These are phyloP conservation scores for Amphibalanus amphitrite DNA, from an alignment of 1,140 invertebrate genomes.

Conservation along the genomic window DNA sequence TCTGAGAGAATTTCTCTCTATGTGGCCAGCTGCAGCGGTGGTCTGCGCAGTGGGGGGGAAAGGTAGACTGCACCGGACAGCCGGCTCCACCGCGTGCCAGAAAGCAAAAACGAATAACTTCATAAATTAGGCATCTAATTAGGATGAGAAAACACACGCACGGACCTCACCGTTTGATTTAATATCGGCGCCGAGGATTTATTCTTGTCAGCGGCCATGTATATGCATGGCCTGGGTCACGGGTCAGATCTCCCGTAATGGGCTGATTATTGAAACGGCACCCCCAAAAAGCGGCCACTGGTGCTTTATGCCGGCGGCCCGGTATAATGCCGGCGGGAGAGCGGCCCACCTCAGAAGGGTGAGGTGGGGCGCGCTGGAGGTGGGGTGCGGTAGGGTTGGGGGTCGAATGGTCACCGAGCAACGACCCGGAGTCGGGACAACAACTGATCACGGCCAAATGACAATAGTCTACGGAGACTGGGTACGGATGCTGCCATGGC, in stretches of 20 bases:
- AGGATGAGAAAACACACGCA: neutral
- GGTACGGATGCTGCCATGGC: too few relatives aligned
- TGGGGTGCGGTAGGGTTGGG: too few relatives aligned
- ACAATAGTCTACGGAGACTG: too few relatives aligned
- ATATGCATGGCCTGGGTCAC: neutral
- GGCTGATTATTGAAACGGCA: neutral
- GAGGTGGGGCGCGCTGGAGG: too few relatives aligned
- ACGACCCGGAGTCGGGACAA: too few relatives aligned
- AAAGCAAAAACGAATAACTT: neutral
- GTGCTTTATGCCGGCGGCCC: neutral
- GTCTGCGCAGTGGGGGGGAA: neutral
- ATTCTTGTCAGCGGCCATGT: neutral
- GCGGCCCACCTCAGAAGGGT: too few relatives aligned
- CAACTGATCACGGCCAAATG: too few relatives aligned
- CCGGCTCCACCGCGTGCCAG: neutral
- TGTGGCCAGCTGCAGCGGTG: neutral
- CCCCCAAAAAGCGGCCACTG: neutral
- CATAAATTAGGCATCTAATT: constrained; percentile 2
- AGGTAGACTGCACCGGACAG: too few relatives aligned
- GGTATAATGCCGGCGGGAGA: neutral
- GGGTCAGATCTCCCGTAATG: neutral
- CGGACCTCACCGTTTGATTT: neutral
- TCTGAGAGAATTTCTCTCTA: too few relatives aligned
- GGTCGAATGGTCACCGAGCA: too few relatives aligned
- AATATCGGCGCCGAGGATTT: neutral